phyloP scores from a whole-genome alignment of 2,113 vertebrate genomes.

The Paraplagusia blochii region DNA sequence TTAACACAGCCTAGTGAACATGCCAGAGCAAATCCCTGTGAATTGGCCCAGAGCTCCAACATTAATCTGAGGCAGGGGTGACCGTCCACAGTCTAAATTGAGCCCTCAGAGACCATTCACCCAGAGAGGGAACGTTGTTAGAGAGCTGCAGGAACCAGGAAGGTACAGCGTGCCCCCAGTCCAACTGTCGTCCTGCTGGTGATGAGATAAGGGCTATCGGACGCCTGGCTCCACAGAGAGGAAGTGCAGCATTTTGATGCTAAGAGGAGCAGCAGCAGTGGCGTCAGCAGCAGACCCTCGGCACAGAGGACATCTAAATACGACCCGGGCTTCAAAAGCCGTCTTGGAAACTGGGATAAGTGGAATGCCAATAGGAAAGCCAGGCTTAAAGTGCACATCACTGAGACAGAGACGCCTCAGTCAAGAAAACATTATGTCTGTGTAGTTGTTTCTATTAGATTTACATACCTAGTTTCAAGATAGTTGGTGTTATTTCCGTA shows the following conservation, averaged over 20 bases:
- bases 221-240: constrained; percentile 56
- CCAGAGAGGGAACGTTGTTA: constrained; percentile 69
- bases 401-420: constrained; percentile 34
- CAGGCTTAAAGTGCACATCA: constrained; percentile 37
- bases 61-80: constrained; percentile 70
- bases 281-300: constrained; percentile 20
- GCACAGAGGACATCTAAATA: constrained; percentile 42
- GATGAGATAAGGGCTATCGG: constrained; percentile 74
- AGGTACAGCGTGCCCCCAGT: constrained; percentile 47
- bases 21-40: constrained; percentile 70
- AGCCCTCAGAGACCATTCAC: constrained; percentile 76
- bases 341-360: constrained; percentile 41
- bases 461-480: constrained; percentile 9
- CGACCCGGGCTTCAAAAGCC: constrained; percentile 50
- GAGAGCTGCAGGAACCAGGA: constrained; percentile 54
- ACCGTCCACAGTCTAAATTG: constrained; percentile 75
- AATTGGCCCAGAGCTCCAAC: constrained; percentile 61
- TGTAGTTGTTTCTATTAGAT: constrained; percentile 34
- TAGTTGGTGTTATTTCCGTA: too few species aligned
- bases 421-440: constrained; percentile 43
- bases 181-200: constrained; percentile 61
- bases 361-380: constrained; percentile 52
- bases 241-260: constrained; percentile 57
- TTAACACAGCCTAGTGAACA: constrained; percentile 72
- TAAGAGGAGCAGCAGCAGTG: constrained; percentile 27